Evolutionary conservation across 2,113 vertebrate species (phyloP).

Genomic region (Zootoca vivipara): DNA sequence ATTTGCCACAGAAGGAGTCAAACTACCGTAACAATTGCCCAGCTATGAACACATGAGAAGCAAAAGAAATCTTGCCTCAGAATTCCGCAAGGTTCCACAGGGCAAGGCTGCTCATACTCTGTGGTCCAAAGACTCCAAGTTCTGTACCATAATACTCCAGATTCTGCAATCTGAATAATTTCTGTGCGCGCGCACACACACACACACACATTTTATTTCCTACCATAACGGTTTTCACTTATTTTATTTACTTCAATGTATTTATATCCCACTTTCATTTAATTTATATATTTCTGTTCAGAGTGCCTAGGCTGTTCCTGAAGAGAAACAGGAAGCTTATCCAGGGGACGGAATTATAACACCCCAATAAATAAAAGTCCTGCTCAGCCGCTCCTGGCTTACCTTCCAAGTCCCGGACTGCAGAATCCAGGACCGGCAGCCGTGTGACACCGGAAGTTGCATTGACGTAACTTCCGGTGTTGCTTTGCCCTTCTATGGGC

Average conservation of each 20-base stretch:
- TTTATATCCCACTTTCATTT: background rate
- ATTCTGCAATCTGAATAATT: background rate
- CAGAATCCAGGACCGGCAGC: no score
- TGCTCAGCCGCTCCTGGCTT: background rate
- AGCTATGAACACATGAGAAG: background rate
- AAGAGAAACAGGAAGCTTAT: background rate
- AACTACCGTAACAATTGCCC: background rate
- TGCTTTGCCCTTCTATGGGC: no score
- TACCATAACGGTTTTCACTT: background rate
- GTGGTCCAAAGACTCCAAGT: background rate
- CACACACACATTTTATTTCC: background rate
- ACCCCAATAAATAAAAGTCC: background rate
- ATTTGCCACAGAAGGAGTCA: rapidly evolving
- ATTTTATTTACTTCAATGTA: background rate
- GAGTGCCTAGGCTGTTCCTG: background rate
- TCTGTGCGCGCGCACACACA: background rate
- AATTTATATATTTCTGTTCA: background rate
- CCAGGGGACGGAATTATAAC: background rate
- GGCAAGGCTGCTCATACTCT: background rate
- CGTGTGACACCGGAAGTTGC: no score
- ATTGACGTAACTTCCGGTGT: no score
- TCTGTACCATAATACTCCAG: background rate
- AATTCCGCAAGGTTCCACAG: background rate
- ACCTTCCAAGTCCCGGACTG: no score
- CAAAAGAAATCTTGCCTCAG: background rate